These are phyloP conservation scores for Lateolabrax maculatus DNA, from an alignment of 2,797 vertebrate species.

Conservation along the genomic window DNA sequence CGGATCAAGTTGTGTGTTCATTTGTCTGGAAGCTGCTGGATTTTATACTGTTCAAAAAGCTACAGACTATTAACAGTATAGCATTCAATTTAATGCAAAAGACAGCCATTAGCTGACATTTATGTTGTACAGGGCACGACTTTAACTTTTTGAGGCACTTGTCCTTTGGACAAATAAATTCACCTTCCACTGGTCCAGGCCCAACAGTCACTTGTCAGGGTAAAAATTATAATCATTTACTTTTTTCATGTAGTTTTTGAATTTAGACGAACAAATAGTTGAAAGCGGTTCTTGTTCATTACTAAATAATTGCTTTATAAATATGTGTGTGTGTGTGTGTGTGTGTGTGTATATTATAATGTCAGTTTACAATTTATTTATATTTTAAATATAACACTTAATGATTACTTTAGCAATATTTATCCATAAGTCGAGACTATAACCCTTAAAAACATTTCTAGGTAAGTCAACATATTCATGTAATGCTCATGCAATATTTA, in stretches of 20 bases:
- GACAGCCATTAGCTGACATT: slow-evolving; percentile 40
- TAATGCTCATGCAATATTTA: slow-evolving; percentile 29
- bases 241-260: too few relatives aligned
- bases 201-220: too few relatives aligned
- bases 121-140: slow-evolving; percentile 32
- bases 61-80: slow-evolving; percentile 22
- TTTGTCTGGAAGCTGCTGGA: slow-evolving; percentile 38
- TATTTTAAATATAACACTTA: too few relatives aligned
- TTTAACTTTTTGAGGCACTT: slow-evolving; percentile 17
- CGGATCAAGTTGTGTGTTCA: slow-evolving; percentile 32
- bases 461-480: slow-evolving; percentile 5
- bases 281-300: too few relatives aligned
- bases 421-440: not conserved
- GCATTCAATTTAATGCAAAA: slow-evolving; percentile 45
- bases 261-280: too few relatives aligned
- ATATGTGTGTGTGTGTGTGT: too few relatives aligned
- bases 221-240: too few relatives aligned
- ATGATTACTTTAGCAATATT: not conserved
- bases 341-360: too few relatives aligned
- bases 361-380: too few relatives aligned
- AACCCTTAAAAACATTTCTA: not conserved
- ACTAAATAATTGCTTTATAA: too few relatives aligned
- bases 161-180: too few relatives aligned
- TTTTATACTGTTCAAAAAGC: slow-evolving; percentile 32
- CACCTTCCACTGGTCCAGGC: too few relatives aligned